Evolutionary conservation across 2,797 vertebrate genomes (phyloP).

Genomic region (Pseudomugil tenellus): DNA sequence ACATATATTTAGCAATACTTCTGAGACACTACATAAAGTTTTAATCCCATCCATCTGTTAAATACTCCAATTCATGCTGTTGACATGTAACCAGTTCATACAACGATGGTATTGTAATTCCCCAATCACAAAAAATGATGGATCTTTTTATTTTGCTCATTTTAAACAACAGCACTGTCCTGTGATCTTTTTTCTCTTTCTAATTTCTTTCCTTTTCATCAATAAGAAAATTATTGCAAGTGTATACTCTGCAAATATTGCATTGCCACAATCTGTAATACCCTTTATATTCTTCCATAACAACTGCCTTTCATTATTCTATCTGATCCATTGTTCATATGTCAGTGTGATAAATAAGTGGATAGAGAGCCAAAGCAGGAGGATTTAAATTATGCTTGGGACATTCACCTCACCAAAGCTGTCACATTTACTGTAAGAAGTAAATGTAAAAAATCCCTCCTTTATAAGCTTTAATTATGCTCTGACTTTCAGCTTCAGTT

Average conservation of each 20-base stretch:
- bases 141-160: not conserved
- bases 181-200: not conserved
- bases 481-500: slow-evolving; percentile 37
- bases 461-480: slow-evolving; percentile 42
- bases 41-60: slow-evolving; percentile 1
- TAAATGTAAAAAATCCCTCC: slow-evolving; percentile 34
- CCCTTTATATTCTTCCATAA: slow-evolving; percentile 15
- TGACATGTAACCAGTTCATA: slow-evolving; percentile 2
- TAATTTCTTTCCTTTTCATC: not conserved
- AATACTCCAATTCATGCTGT: slow-evolving; percentile 3
- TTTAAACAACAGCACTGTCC: not conserved
- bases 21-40: slow-evolving; percentile 11
- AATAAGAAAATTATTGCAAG: not conserved
- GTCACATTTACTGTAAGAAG: slow-evolving; percentile 40
- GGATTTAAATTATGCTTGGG: slow-evolving; percentile 25
- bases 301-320: not conserved
- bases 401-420: slow-evolving; percentile 41
- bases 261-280: not conserved
- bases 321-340: slow-evolving; percentile 15
- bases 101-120: not conserved
- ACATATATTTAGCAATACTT: slow-evolving; percentile 14
- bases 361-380: slow-evolving; percentile 28
- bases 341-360: slow-evolving; percentile 24
- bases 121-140: not conserved
- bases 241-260: not conserved